phyloP scores from a whole-genome alignment of 2,888 invertebrate genomes.

The Sisyra terminalis region DNA sequence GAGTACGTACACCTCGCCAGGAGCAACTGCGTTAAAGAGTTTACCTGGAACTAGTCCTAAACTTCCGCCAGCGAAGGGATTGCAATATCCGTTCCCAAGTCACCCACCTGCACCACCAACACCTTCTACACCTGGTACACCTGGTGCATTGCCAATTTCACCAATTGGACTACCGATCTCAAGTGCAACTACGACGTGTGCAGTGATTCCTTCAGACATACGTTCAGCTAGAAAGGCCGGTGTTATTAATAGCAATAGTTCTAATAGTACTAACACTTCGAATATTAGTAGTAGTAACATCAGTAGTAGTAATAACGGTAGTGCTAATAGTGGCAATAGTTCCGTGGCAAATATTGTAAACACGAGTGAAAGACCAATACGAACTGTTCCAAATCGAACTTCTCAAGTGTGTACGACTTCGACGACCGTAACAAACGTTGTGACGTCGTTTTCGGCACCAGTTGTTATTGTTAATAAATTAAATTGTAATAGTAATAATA shows the following conservation, averaged over 20 bases:
- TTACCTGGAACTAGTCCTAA: conserved; percentile 15
- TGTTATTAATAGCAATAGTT: not conserved
- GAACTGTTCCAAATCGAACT: conserved; percentile 4
- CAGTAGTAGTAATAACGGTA: not conserved
- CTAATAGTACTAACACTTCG: not conserved
- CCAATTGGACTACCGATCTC: conserved; percentile 6
- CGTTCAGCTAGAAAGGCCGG: not conserved
- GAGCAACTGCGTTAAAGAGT: conserved; percentile 4
- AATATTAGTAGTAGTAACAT: not conserved
- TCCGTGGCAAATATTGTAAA: not conserved
- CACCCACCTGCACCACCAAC: conserved; percentile 40
- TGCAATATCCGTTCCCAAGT: conserved; percentile 65
- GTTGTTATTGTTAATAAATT: conserved; percentile 1
- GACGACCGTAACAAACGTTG: not conserved
- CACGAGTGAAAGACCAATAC: conserved; percentile 1
- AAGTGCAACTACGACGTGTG: conserved; percentile 5
- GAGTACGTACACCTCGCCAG: conserved; percentile 6
- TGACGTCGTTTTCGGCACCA: not conserved
- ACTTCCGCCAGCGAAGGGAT: conserved; percentile 31
- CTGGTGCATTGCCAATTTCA: conserved; percentile 4
- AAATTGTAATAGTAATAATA: too few relatives aligned
- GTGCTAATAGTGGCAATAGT: not conserved
- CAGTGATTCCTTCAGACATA: conserved; percentile 2
- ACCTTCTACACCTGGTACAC: conserved; percentile 6
- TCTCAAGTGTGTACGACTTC: not conserved